Evolutionary conservation across 2,113 vertebrate species (phyloP).

Genomic region (Gadus chalcogrammus): DNA sequence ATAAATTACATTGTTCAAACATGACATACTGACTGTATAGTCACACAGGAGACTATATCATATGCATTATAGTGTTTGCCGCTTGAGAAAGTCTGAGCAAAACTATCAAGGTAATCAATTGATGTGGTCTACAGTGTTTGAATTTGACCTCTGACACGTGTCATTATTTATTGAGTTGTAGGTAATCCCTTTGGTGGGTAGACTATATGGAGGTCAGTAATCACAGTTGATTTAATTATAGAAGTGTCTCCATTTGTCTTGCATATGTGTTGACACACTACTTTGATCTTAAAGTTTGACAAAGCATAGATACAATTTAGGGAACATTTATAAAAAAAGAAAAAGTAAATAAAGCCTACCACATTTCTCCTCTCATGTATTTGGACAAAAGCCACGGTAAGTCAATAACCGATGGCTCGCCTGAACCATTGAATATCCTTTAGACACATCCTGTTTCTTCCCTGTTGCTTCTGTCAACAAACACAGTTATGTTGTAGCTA

Average conservation of each 20-base stretch:
- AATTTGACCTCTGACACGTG: conserved; percentile 18
- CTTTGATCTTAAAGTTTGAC: not conserved
- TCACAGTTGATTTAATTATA: conserved; percentile 33
- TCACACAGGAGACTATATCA: too few relatives aligned
- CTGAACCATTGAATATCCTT: conserved; percentile 51
- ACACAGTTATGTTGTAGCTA: not conserved
- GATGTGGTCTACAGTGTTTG: not conserved
- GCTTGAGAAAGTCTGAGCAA: not conserved
- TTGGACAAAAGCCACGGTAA: conserved; percentile 31
- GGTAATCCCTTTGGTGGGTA: conserved; percentile 4
- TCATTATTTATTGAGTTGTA: conserved; percentile 3
- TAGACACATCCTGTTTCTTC: conserved; percentile 62
- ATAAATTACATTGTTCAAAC: not conserved
- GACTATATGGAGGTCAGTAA: conserved; percentile 3
- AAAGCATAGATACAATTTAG: too few relatives aligned
- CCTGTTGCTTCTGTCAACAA: conserved; percentile 30
- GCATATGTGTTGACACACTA: conserved; percentile 28
- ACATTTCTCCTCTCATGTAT: not conserved
- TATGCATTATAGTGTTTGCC: too few relatives aligned
- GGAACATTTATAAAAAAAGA: too few relatives aligned
- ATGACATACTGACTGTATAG: too few relatives aligned
- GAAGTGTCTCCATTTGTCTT: conserved; percentile 26
- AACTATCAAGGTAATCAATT: not conserved
- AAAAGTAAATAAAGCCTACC: too few relatives aligned
- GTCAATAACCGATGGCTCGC: conserved; percentile 39